Conservation (phyloP, 2,113 vertebrate genomes). For the Entomyzon cyanotis region DNA sequence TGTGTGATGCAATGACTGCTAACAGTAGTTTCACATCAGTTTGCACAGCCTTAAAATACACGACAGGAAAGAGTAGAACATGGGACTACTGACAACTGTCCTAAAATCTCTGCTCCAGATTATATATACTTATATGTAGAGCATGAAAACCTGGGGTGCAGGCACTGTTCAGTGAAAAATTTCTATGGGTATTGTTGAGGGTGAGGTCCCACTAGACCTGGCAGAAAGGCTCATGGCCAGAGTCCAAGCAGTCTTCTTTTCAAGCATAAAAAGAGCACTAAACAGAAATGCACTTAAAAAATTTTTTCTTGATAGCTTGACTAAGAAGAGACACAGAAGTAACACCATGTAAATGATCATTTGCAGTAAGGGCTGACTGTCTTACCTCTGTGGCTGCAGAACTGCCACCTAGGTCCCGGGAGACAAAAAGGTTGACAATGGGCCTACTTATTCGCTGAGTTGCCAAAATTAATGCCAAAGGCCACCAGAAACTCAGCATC, state of each 20-base stretch:
- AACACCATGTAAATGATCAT: not conserved
- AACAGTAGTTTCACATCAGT: not conserved
- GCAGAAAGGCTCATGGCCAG: not conserved
- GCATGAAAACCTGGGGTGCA: not conserved
- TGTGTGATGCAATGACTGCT: not conserved
- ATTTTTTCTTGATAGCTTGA: not conserved
- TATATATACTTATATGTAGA: not conserved
- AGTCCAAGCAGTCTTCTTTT: not conserved
- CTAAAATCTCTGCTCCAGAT: not conserved
- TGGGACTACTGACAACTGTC: accelerated
- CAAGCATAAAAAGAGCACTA: not conserved
- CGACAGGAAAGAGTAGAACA: not conserved
- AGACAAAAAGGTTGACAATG: constrained; percentile 98
- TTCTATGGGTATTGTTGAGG: not conserved
- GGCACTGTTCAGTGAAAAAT: not conserved
- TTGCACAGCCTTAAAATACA: not conserved
- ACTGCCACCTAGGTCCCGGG: constrained; percentile 92
- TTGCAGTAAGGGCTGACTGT: not conserved
- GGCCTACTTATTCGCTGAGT: constrained; percentile 96
- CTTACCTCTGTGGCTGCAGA: constrained; percentile 88
- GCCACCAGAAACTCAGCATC: constrained; percentile 99
- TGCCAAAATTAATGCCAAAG: constrained; percentile 92
- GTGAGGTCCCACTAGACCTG: not conserved
- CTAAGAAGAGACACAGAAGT: not conserved
- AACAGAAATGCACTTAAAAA: not conserved